These are phyloP conservation scores for Drosophila siamana DNA, from an alignment of 2,888 invertebrate genomes.

Conservation along the genomic window DNA sequence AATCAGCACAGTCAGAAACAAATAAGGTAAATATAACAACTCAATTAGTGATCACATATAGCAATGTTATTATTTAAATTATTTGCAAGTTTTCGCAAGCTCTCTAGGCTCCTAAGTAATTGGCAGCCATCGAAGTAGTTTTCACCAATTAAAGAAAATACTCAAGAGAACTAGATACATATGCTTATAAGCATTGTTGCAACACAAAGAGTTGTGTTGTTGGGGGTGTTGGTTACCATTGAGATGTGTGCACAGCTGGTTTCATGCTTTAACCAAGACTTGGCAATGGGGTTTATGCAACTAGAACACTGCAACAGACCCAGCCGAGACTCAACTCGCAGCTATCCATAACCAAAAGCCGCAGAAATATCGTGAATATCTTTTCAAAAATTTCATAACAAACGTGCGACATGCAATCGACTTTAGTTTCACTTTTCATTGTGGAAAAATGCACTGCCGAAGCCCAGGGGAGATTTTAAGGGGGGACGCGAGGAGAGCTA, in stretches of 20 bases:
- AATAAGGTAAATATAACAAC: conserved; percentile 14
- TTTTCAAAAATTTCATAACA: conserved; percentile 45
- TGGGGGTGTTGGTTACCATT: conserved; percentile 11
- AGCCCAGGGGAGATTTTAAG: not conserved
- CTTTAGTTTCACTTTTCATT: conserved; percentile 73
- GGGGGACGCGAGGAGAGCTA: too few relatives aligned
- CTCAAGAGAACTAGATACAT: not conserved
- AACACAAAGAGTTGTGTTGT: conserved; percentile 6
- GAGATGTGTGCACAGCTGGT: conserved; percentile 29
- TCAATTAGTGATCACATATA: not conserved
- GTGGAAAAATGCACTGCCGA: conserved; percentile 25
- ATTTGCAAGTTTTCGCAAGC: conserved; percentile 8
- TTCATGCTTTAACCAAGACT: conserved; percentile 8
- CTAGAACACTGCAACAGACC: conserved; percentile 15
- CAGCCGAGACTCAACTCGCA: not conserved
- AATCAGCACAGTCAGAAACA: not conserved
- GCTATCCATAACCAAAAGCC: conserved; percentile 14
- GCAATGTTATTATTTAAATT: conserved; percentile 9
- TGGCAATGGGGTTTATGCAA: conserved; percentile 15
- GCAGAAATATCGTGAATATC: conserved; percentile 12
- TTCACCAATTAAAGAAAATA: not conserved
- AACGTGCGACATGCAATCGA: conserved; percentile 49
- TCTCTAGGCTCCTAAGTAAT: conserved; percentile 11
- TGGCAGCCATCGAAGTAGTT: conserved; percentile 1
- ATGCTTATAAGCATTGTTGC: conserved; percentile 5